Evolutionary conservation across 2,113 vertebrate genomes (phyloP), one percentile per base, ranked within the genome.

Genomic region (Dasyornis broadbenti): DNA sequence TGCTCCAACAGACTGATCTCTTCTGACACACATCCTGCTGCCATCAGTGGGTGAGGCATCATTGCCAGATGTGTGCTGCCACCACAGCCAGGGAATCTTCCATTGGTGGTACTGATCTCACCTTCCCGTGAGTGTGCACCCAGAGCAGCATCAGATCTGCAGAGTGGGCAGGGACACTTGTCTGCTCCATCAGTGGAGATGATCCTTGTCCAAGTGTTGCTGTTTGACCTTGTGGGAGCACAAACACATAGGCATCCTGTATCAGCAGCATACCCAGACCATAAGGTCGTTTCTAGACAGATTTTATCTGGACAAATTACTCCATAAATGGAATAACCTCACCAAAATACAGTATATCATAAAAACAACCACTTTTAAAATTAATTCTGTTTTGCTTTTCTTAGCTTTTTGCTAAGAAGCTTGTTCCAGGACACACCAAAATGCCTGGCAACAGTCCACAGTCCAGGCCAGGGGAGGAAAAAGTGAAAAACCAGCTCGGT

Each of bases 201-300:
- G 90, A 49, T 50, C 52, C 47, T 52, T 40, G 64, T 61, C 78
- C 71, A 52, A 7, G 19, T 0, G 0, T 27, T 7, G 18, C 54
- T 56, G 13, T 37, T 56, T 35, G 80, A 86, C 33, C 3, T 1
- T 16, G 8, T 66, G 63, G 31, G 50, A 91, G 64, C 71, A 21
- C 33, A 59, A 87, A 19, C 6, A 0, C 65, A 9, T 16, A 11
- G 33, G 17, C 52, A 52, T 75, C 39, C 84, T 93, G 78, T 73
- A 69, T 84, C 89, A 76, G 70, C 75, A 42, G 95, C 94, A 95
- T 97, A 95, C 83, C 49, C 94, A 97, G 97, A 97, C 96, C 90
- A 52, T 96, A 97, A 97, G 57, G 87, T 98, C 94, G 97, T 64
- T 97, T 92, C 94, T 93, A 94, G 82, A 72, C 65, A 65, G 44